These are phyloP conservation scores for Raillietiella orientalis DNA, from an alignment of 2,888 invertebrate genomes.

Conservation along the genomic window DNA sequence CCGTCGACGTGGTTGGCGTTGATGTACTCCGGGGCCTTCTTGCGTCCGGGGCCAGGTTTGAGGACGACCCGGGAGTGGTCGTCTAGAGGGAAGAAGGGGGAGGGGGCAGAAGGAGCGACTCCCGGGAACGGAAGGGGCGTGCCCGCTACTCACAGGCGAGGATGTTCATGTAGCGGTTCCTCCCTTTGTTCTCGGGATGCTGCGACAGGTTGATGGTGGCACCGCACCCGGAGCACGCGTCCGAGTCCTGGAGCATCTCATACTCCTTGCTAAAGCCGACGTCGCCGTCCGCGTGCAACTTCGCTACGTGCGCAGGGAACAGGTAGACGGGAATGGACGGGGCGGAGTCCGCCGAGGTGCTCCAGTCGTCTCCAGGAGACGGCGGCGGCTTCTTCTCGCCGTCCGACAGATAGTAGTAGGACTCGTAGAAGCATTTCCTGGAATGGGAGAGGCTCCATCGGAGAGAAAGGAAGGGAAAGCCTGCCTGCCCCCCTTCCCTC, in stretches of 20 bases:
- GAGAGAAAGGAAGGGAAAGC: no score
- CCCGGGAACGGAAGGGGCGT: constrained; percentile 7
- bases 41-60: constrained; percentile 30
- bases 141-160: background rate
- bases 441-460: constrained; percentile 4
- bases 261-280: constrained; percentile 85
- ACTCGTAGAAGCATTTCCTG: constrained; percentile 10
- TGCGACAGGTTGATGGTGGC: constrained; percentile 13
- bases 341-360: no score
- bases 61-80: constrained; percentile 69
- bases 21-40: constrained; percentile 1
- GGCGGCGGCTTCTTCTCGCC: constrained; percentile 9
- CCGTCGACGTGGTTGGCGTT: constrained; percentile 1
- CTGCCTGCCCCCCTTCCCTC: no score
- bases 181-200: background rate
- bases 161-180: constrained; percentile 1
- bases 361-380: no score
- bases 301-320: constrained; percentile 52
- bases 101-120: constrained; percentile 12
- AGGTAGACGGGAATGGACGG: constrained; percentile 31
- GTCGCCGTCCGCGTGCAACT: constrained; percentile 68
- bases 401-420: constrained; percentile 10
- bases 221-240: no score
- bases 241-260: constrained; percentile 37
- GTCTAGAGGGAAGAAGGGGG: constrained; percentile 11